A percentile compares a stretch with the other conserved stretches of the same genome.
These are phyloP conservation scores for Hydropsyche betteni DNA, from an alignment of 2,888 invertebrate species.

Conservation along the genomic window DNA sequence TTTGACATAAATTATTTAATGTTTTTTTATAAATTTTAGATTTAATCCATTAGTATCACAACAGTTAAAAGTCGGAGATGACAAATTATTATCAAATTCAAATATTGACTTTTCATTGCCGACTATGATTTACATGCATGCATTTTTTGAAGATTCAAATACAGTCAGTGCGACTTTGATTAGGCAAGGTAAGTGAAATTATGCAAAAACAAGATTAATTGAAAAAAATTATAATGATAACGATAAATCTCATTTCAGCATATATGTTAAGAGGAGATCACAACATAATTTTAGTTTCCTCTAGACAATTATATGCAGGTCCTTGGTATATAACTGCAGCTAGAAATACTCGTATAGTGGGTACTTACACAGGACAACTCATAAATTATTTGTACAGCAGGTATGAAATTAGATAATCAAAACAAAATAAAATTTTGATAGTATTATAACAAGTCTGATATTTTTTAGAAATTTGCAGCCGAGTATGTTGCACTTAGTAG, in stretches of 20 bases:
- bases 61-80: conserved; percentile 63
- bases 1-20: background rate
- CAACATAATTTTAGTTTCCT: conserved; percentile 70
- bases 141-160: conserved; percentile 69
- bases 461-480: conserved; percentile 63
- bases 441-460: background rate
- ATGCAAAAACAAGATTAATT: background rate
- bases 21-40: conserved; percentile 56
- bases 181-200: conserved; percentile 61
- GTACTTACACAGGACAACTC: conserved; percentile 67
- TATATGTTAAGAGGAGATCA: conserved; percentile 68
- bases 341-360: conserved; percentile 70
- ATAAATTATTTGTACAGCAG: conserved; percentile 69
- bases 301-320: conserved; percentile 67
- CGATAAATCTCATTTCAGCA: conserved; percentile 58
- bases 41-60: conserved; percentile 67
- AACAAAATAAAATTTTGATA: background rate
- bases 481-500: conserved; percentile 68
- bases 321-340: conserved; percentile 71
- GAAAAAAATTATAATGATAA: background rate
- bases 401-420: conserved; percentile 53
- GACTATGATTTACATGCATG: conserved; percentile 71
- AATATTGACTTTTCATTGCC: conserved; percentile 68
- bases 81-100: conserved; percentile 66
- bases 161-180: conserved; percentile 66